Evolutionary conservation across 2,797 vertebrate species (phyloP).

Genomic region (Pipistrellus nathusii): DNA sequence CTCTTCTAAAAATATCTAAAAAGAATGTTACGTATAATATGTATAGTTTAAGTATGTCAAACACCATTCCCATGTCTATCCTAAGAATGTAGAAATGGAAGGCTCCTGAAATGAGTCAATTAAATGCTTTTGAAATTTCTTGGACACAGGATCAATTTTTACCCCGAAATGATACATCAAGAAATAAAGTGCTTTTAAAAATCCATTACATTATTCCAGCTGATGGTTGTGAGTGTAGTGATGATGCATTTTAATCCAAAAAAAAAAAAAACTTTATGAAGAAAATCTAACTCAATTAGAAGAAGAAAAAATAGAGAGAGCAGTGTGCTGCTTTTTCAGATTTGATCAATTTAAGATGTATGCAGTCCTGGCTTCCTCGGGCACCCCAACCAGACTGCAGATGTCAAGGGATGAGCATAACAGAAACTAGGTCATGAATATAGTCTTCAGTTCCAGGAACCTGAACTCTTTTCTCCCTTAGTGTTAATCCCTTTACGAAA

Average conservation of each 20-base stretch:
- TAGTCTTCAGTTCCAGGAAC: not conserved
- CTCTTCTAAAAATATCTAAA: constrained; percentile 52
- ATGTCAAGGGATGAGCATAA: not conserved
- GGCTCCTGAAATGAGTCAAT: constrained; percentile 67
- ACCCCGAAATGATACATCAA: constrained; percentile 20
- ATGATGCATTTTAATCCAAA: constrained; percentile 32
- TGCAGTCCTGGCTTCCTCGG: not conserved
- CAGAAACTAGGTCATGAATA: not conserved
- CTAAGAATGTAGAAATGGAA: constrained; percentile 57
- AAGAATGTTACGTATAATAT: constrained; percentile 52
- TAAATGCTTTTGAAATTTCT: constrained; percentile 66
- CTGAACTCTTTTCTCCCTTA: not conserved
- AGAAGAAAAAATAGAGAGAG: not conserved
- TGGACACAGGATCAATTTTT: constrained; percentile 71
- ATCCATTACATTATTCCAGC: constrained; percentile 47
- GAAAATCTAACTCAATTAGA: constrained; percentile 60
- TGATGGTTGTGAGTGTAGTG: constrained; percentile 20
- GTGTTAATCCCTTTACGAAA: not conserved
- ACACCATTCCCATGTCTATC: constrained; percentile 52
- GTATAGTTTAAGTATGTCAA: not conserved
- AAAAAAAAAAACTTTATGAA: constrained; percentile 52
- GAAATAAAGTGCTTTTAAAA: constrained; percentile 69
- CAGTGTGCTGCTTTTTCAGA: not conserved
- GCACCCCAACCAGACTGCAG: not conserved
- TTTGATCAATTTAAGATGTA: constrained; percentile 14